A percentile compares a stretch with the other conserved stretches of the same genome.
Conservation (phyloP, 2,113 vertebrate species). For the Gallinago jamesoni region DNA sequence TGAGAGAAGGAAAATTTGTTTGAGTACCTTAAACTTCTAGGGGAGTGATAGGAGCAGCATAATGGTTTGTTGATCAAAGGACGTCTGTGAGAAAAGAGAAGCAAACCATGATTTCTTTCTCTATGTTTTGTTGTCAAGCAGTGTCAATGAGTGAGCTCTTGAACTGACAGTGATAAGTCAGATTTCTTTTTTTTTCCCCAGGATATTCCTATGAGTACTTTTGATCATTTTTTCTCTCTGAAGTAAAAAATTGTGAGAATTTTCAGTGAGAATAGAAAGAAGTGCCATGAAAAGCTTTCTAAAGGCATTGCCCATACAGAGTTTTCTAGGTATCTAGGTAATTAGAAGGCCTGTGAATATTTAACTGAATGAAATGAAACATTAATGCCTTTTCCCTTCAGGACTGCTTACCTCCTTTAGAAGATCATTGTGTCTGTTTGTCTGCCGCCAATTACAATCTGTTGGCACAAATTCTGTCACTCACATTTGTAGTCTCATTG, state of each 20-base stretch:
- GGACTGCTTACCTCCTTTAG: neutral
- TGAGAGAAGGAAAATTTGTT: neutral
- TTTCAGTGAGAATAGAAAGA: neutral
- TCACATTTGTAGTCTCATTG: neutral
- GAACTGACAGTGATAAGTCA: neutral
- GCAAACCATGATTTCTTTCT: neutral
- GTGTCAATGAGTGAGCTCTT: neutral
- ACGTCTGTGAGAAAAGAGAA: neutral
- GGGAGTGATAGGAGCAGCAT: neutral
- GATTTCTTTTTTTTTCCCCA: neutral
- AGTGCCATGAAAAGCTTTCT: neutral
- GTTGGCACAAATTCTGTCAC: neutral
- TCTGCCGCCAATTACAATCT: neutral
- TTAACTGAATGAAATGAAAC: neutral
- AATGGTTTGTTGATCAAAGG: neutral
- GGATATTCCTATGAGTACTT: neutral
- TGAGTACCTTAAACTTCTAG: neutral
- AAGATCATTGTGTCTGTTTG: neutral
- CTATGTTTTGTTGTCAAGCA: neutral
- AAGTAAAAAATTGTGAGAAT: neutral
- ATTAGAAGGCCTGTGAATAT: neutral
- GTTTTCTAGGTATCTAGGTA: neutral
- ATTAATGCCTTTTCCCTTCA: neutral
- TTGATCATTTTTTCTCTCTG: neutral
- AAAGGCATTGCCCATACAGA: neutral